Base-by-base conservation (phyloP, 1,140 invertebrate species). In the Paramacrobiotus metropolitanus region DNA sequence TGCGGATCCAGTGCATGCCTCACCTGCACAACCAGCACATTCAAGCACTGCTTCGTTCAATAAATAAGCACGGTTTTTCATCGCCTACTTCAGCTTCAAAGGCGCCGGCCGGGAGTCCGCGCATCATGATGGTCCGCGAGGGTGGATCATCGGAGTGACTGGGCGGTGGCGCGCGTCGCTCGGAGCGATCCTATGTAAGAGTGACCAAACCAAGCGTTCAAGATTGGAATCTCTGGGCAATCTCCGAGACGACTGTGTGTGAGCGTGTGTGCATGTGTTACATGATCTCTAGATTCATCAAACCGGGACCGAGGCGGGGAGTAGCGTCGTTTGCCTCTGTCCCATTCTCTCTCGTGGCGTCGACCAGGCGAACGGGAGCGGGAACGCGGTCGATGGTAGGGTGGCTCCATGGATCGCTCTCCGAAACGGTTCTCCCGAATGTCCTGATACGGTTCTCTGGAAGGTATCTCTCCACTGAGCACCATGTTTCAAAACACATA, bases 121-220 rank as follows among this genome's bases (percentile, higher is more conserved):
- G 34, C 63, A 64, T 29, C 61, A 64, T 64, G 1, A 64, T 2
- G n/a, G 63, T 64, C 29, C 30, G 48, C 18, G 63, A 64, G 1
- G 63, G 63, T 28, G 45, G 28, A 18, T 29, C 59, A n/a, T 31
- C 40, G 72, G 62, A 71, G 69, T 64, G 70, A 67, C n/a, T n/a
- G n/a, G n/a, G n/a, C n/a, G n/a, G n/a, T n/a, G n/a, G n/a, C n/a
- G n/a, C n/a, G n/a, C n/a, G n/a, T n/a, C n/a, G n/a, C n/a, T n/a
- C n/a, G n/a, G 64, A 70, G 71, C 62, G 68, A 68, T 71, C 72
- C 72, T 74, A 70, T 67, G 29, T 62, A 62, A 31, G 28, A 61
- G 63, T 63, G 62, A 68, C 66, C 55, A 63, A 65, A 65, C 64
- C 62, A n/a, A n/a, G n/a, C n/a, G n/a, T n/a, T n/a, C n/a, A n/a